Conservation (phyloP, 2,113 vertebrate species). For the Corythoichthys haematopterus region DNA sequence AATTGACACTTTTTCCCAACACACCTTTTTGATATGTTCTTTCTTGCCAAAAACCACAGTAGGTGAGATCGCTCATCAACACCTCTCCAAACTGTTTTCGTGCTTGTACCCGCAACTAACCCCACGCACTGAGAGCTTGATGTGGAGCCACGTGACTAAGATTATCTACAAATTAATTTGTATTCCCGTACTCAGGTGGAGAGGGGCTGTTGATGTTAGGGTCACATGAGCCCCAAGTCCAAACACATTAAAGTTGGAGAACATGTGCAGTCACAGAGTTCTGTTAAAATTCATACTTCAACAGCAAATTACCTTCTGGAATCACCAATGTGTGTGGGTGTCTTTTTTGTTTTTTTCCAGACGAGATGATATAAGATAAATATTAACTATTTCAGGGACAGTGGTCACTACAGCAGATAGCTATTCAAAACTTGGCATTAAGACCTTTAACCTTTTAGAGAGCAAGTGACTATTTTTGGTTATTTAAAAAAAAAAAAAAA, state of each 20-base stretch:
- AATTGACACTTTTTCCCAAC: not conserved
- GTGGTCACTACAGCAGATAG: no score
- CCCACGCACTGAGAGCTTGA: not conserved
- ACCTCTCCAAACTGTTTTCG: not conserved
- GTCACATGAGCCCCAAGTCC: conserved; percentile 1
- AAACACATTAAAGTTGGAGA: not conserved
- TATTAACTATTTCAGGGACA: no score
- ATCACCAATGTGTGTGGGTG: no score
- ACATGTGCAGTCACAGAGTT: not conserved
- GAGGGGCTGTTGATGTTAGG: conserved; percentile 11
- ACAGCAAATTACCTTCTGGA: not conserved
- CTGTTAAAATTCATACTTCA: not conserved
- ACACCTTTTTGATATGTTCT: not conserved
- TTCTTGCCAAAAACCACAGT: not conserved
- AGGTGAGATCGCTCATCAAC: conserved; percentile 1
- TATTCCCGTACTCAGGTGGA: conserved; percentile 17
- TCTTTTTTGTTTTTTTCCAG: no score
- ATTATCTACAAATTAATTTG: conserved; percentile 18
- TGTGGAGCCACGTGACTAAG: not conserved
- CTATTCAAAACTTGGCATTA: no score
- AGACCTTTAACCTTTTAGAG: no score
- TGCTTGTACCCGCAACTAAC: not conserved
- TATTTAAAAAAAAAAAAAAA: no score
- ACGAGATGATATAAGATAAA: no score
- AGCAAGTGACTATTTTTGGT: no score